Conservation (phyloP, 2,888 invertebrate species). For the Tachina fera region DNA sequence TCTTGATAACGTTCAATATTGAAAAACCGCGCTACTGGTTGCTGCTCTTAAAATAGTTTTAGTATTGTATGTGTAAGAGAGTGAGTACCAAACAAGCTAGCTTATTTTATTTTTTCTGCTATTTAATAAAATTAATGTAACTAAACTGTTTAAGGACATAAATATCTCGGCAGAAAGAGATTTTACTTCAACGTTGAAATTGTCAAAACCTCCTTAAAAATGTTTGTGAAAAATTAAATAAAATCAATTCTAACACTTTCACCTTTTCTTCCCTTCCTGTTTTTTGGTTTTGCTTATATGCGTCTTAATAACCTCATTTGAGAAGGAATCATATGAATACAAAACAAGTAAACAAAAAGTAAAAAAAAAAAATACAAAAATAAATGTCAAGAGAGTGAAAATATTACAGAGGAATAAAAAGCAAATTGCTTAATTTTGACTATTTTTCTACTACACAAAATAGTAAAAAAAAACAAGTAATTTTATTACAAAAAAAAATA, state of each 20-base stretch:
- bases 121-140: no score
- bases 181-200: no score
- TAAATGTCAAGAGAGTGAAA: constrained; percentile 25
- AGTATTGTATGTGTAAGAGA: no score
- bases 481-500: constrained; percentile 16
- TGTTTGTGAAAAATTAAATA: neutral
- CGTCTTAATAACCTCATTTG: constrained; percentile 67
- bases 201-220: no score
- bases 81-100: no score
- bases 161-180: no score
- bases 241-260: constrained; percentile 56
- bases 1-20: no score
- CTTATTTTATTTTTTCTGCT: no score
- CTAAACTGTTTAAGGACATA: no score
- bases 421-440: constrained; percentile 61
- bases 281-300: constrained; percentile 24
- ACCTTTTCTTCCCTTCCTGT: constrained; percentile 7
- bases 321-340: constrained; percentile 50
- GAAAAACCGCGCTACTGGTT: no score
- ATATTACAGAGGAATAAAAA: constrained; percentile 35
- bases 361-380: neutral
- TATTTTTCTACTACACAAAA: constrained; percentile 47
- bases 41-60: no score
- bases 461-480: constrained; percentile 1
- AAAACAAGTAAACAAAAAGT: neutral